Conservation (phyloP, 1,140 invertebrate species). For the Telenomus remus region DNA sequence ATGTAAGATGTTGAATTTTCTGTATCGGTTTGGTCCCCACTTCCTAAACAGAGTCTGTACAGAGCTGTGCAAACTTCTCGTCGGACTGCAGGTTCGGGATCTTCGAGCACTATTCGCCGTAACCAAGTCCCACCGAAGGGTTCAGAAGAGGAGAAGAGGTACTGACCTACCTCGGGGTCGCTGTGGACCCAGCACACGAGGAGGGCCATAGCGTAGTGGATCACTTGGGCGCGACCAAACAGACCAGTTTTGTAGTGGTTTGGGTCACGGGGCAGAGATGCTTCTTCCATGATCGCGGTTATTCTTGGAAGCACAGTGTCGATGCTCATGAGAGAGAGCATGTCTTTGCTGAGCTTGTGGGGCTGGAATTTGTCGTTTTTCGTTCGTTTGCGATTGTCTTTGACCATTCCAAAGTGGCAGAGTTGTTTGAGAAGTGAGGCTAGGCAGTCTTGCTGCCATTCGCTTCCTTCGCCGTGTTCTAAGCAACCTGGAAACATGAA, state of each 20-base stretch:
- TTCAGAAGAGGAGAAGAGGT: conserved; percentile 80
- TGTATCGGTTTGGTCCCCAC: conserved; percentile 76
- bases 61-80: conserved; percentile 92
- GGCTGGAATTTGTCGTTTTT: conserved; percentile 80
- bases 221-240: conserved; percentile 88
- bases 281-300: conserved; percentile 91
- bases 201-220: conserved; percentile 88
- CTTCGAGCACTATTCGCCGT: conserved; percentile 85
- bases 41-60: conserved; percentile 89
- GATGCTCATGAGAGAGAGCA: conserved; percentile 89
- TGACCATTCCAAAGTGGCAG: conserved; percentile 86
- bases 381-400: conserved; percentile 74
- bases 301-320: conserved; percentile 87
- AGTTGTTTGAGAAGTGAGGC: conserved; percentile 89
- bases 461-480: conserved; percentile 82
- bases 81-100: conserved; percentile 89
- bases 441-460: conserved; percentile 96
- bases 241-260: conserved; percentile 91
- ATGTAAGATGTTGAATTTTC: conserved; percentile 75
- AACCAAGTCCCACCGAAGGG: conserved; percentile 81
- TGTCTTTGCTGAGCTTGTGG: conserved; percentile 81
- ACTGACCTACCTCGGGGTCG: conserved; percentile 79
- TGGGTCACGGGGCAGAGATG: conserved; percentile 84
- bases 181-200: conserved; percentile 90
- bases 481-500: conserved; percentile 72